A percentile compares a stretch with the other conserved stretches of the same genome.
These are phyloP conservation scores for Dryadula phaetusa DNA, from an alignment of 2,888 invertebrate species.

Conservation along the genomic window DNA sequence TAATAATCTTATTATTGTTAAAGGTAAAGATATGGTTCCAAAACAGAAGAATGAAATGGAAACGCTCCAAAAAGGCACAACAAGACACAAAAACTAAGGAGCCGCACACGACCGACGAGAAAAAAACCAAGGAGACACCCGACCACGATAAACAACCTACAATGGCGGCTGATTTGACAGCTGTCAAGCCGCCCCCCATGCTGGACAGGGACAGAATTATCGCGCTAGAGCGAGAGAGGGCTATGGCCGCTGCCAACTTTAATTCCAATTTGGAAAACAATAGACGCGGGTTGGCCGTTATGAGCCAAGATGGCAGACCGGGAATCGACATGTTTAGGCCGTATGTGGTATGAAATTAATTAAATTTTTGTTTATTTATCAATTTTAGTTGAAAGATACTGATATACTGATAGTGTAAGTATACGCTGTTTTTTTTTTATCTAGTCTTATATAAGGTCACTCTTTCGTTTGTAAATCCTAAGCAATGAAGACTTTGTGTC, in stretches of 20 bases:
- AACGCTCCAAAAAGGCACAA: slow-evolving; percentile 97
- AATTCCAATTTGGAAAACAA: slow-evolving; percentile 81
- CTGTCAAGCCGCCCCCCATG: slow-evolving; percentile 76
- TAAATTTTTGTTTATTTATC: slow-evolving; percentile 58
- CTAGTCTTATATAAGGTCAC: slow-evolving; percentile 11
- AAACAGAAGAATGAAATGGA: slow-evolving; percentile 99
- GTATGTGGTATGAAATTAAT: slow-evolving; percentile 80
- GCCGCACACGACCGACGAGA: slow-evolving; percentile 64
- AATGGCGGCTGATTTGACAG: slow-evolving; percentile 74
- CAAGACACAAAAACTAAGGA: slow-evolving; percentile 90
- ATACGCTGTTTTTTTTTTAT: slow-evolving; percentile 28
- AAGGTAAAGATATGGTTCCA: slow-evolving; percentile 99
- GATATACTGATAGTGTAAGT: slow-evolving; percentile 22
- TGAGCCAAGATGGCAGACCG: slow-evolving; percentile 77
- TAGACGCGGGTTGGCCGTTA: slow-evolving; percentile 73
- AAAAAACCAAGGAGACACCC: slow-evolving; percentile 62
- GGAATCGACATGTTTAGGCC: slow-evolving; percentile 81
- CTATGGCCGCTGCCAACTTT: slow-evolving; percentile 80
- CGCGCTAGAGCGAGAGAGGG: slow-evolving; percentile 75
- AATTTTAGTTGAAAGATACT: slow-evolving; percentile 36
- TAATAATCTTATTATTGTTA: slow-evolving; percentile 50
- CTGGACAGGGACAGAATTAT: slow-evolving; percentile 80
- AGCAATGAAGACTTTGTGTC: neutral
- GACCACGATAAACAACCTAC: slow-evolving; percentile 64
- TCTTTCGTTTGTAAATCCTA: slow-evolving; percentile 6